Evolutionary conservation across 2,888 invertebrate genomes (phyloP).

Genomic region (Tachina grossa): DNA sequence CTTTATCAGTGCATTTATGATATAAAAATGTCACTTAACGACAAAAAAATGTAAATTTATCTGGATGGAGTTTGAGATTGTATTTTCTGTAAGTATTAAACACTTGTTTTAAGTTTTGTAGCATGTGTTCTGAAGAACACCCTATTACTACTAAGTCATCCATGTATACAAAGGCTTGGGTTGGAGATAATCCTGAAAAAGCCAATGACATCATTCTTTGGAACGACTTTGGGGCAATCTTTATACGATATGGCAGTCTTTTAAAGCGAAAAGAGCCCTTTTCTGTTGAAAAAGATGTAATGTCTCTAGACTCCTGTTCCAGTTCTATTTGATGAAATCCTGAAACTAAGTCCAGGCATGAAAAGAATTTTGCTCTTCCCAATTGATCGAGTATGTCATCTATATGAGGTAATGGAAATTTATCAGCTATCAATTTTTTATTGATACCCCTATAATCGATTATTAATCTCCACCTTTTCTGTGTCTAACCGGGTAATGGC

Average conservation of each 20-base stretch:
- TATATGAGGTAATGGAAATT: not conserved
- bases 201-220: too few relatives aligned
- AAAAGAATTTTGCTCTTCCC: not conserved
- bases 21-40: constrained; percentile 17
- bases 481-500: too few relatives aligned
- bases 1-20: constrained; percentile 41
- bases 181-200: too few relatives aligned
- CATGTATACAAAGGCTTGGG: too few relatives aligned
- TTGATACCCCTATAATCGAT: too few relatives aligned
- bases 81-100: not conserved
- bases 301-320: not conserved
- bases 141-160: not conserved
- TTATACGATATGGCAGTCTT: too few relatives aligned
- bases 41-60: not conserved
- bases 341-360: not conserved
- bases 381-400: not conserved
- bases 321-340: not conserved
- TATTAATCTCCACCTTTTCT: too few relatives aligned
- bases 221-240: too few relatives aligned
- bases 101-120: not conserved
- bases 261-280: too few relatives aligned
- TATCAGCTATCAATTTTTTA: not conserved
- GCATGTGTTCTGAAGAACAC: not conserved
- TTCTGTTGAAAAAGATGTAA: not conserved
- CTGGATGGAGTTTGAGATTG: constrained; percentile 4